Evolutionary conservation across 2,113 vertebrate genomes (phyloP).

Genomic region (Calyptomena viridis): DNA sequence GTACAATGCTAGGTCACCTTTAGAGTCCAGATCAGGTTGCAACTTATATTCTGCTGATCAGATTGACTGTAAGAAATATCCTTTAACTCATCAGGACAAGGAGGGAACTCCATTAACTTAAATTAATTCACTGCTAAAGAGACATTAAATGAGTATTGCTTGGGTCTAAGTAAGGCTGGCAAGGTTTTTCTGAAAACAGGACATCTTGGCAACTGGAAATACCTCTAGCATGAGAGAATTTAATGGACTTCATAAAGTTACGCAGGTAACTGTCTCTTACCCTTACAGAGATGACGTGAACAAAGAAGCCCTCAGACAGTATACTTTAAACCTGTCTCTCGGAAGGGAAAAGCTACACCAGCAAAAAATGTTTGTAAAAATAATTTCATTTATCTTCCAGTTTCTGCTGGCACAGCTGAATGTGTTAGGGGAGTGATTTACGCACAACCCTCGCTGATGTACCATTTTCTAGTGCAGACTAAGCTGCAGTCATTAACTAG

Average conservation of each 20-base stretch:
- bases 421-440: slow-evolving; percentile 29
- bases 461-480: slow-evolving; percentile 21
- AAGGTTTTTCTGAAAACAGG: neutral
- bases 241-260: neutral
- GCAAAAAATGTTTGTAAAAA: neutral
- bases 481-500: slow-evolving; percentile 38
- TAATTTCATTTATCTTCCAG: slow-evolving; percentile 9
- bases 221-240: neutral
- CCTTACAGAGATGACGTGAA: neutral
- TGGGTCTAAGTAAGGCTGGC: neutral
- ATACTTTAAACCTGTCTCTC: neutral
- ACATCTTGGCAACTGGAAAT: neutral
- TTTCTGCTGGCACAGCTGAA: slow-evolving; percentile 40
- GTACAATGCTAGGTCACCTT: neutral
- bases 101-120: neutral
- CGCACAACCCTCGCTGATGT: neutral
- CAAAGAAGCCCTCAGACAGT: neutral
- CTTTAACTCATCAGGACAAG: neutral
- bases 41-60: neutral
- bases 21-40: neutral
- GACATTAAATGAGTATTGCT: neutral
- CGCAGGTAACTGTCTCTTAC: neutral
- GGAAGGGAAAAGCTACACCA: neutral
- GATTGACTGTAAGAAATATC: neutral
- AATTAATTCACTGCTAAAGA: neutral